Base-by-base conservation (phyloP, 2,888 invertebrate species). In the Drosophila prolongata region DNA sequence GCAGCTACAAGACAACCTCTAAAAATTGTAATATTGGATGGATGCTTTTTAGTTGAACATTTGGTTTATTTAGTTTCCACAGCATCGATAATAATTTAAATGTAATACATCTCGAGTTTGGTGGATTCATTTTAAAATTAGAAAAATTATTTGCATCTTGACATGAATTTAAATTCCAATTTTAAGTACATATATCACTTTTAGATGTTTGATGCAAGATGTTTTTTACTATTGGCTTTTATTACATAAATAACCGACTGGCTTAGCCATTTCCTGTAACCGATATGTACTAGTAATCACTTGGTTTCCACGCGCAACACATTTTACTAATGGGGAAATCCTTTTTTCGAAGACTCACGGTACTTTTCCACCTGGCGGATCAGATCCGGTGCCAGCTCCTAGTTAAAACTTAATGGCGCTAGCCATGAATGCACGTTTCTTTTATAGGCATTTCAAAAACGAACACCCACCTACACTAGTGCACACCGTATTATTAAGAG, bases 341-440 rank as follows among this genome's bases (percentile, higher is more conserved):
- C 59, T 42, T 8, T 6, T 13, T 9, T 10, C 34, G 10, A 14
- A 14, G 55, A 59, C 59, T 59, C 57, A 59, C 59, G 43, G 56
- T 43, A 35, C 19, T 19, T 56, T 59, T 35, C 56, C 58, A 58
- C 59, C 57, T 59, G 13, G 8, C 4, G 35, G 59, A 56, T 58
- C 19, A 35, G 59, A 56, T 58, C 30, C 19, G 55, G 55, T 40
- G 58, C 40, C 55, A 58, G 58, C 55, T 58, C 55, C 58, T 55
- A 30, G 55, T 30, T 14, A 16, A 38, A 30, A 35, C 35, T 42
- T 19, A 16, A 24, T 56, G 56, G 42, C 10, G 42, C 42, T 59
- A 14, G 40, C 34, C 6, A 35, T 27, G 57, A 56, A 42, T 34
- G 42, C 34, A 10, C 14, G 14, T 34, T 19, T 14, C 47, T 61